A percentile compares a stretch with the other conserved stretches of the same genome.
These are phyloP conservation scores for Antigone vipio DNA, from an alignment of 2,113 vertebrate species.

Conservation along the genomic window DNA sequence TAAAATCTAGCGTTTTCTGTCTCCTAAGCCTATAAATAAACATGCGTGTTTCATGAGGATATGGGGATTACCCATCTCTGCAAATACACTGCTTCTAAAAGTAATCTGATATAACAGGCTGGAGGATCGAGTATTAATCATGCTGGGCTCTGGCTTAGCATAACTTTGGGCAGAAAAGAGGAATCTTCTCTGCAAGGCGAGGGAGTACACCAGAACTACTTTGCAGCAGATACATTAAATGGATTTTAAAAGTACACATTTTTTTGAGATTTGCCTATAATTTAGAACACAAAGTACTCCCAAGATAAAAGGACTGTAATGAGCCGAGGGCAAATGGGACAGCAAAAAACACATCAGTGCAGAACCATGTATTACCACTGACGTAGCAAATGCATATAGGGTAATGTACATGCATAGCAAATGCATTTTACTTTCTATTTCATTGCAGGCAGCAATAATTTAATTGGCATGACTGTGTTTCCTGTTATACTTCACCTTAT, in stretches of 20 bases:
- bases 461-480: background rate
- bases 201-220: background rate
- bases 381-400: background rate
- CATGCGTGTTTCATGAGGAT: background rate
- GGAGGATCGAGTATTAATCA: background rate
- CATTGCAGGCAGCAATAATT: background rate
- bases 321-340: background rate
- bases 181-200: background rate
- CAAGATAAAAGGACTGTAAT: background rate
- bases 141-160: background rate
- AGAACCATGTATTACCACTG: background rate
- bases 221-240: background rate
- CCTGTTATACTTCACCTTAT: background rate
- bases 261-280: background rate
- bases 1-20: background rate
- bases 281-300: background rate
- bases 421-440: background rate
- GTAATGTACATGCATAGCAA: background rate
- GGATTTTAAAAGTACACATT: background rate
- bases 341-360: background rate
- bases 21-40: constrained; percentile 28
- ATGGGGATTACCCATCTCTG: constrained; percentile 32
- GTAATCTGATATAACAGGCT: constrained; percentile 11
- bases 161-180: background rate
- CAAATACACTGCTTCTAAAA: background rate